Evolutionary conservation across 1,140 invertebrate genomes (phyloP), one percentile per base, ranked within the genome.

Genomic region (Trichoplusia ni): DNA sequence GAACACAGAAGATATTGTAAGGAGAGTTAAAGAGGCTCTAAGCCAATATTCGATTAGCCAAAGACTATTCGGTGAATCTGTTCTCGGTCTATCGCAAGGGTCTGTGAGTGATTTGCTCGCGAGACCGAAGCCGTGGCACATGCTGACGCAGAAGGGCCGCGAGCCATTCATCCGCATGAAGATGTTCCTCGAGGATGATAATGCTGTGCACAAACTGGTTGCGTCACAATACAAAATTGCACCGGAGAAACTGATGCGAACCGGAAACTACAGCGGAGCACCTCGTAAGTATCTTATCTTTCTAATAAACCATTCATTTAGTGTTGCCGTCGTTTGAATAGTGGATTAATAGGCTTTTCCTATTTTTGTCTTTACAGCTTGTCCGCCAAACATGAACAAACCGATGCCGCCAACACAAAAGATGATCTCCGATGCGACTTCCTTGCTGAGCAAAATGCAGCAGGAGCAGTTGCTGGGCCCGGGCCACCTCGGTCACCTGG

Each of bases 31-130:
- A 91, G 98, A 99, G 89, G 97, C 98, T 69, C 92, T 99, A 35
- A 98, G 97, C 74, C 98, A 99, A 89, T 99, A 99, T 91, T 99
- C 98, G 51, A 99, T 99, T 77, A 99, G 98, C 64, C 99, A 99
- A 91, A 93, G 99, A 63, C 91, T 99, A 40, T 99, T 99, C 85
- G 99, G 99, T 13, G 99, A 99, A 86, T 98, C 96, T 1, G 98
- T 99, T 8, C 92, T 99, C 37, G 99, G 99, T 0, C 91, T 99
- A 37, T 99, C 98, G 0, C 97, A 98, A 86, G 98, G 98, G 9
- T 98, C 97, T 0, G 98, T 99, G 0, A 98, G 97, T 13, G 98
- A 99, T 90, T 91, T 99, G 33, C 90, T 99, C 47, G 98, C 98
- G 16, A 90, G 98, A 40, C 98, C 98, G 14, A 99, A 99, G 83